phyloP scores from a whole-genome alignment of 2,888 invertebrate genomes.

The Oithona nana region DNA sequence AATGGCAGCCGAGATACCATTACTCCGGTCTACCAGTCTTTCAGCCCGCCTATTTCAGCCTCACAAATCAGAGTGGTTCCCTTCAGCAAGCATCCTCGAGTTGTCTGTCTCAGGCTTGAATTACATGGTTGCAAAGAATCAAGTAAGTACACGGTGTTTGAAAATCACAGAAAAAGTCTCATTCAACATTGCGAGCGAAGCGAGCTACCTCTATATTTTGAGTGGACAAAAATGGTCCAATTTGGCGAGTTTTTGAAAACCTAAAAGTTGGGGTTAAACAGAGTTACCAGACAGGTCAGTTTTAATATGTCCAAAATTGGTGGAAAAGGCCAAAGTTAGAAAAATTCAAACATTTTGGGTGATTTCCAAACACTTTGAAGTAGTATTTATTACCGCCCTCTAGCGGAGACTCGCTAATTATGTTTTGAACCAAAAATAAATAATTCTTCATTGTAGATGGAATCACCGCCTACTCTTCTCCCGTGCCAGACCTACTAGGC shows the following conservation, averaged over 20 bases:
- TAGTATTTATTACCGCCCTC: no score
- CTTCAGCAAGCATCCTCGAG: constrained; percentile 30
- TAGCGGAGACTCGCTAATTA: background rate
- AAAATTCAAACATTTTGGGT: no score
- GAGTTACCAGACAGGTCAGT: no score
- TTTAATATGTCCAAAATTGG: no score
- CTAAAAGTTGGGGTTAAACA: background rate
- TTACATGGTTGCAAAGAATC: constrained; percentile 34
- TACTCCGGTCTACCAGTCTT: constrained; percentile 28
- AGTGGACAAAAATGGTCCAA: no score
- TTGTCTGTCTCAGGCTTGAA: constrained; percentile 36
- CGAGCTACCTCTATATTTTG: no score
- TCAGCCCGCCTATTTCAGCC: constrained; percentile 33
- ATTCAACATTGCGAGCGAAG: no score
- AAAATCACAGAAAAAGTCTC: no score
- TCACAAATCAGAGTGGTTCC: constrained; percentile 33
- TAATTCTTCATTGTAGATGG: background rate
- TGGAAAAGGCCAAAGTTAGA: no score
- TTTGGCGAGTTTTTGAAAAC: no score
- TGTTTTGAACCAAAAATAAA: background rate
- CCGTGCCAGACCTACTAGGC: background rate
- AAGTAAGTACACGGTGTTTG: constrained; percentile 27
- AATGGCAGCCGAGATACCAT: constrained; percentile 34
- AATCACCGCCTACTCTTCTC: background rate
- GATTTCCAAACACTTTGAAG: no score